These are phyloP conservation scores for Drosophila arizonae DNA, from an alignment of 1,140 invertebrate genomes.

Conservation along the genomic window DNA sequence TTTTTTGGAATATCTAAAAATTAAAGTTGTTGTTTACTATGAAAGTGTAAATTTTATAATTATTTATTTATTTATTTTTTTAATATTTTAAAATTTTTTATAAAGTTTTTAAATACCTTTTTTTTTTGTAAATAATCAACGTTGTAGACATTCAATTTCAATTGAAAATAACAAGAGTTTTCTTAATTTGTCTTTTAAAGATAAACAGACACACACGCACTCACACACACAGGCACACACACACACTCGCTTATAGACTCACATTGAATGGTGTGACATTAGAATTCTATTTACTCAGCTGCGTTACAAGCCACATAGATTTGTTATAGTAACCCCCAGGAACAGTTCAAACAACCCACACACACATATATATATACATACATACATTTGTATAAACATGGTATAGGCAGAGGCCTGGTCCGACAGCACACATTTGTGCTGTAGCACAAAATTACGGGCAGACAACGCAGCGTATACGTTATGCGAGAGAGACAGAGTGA, in stretches of 20 bases:
- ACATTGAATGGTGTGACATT: constrained; percentile 8
- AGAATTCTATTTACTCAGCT: constrained; percentile 19
- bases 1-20: too few relatives aligned
- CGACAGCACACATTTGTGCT: constrained; percentile 47
- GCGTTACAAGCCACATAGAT: constrained; percentile 26
- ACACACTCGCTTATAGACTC: background rate
- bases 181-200: background rate
- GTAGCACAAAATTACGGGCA: constrained; percentile 45
- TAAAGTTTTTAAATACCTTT: too few relatives aligned
- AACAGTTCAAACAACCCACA: constrained; percentile 4
- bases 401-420: constrained; percentile 13
- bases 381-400: background rate
- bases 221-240: background rate
- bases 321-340: constrained; percentile 5
- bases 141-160: background rate
- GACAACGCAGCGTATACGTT: background rate
- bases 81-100: too few relatives aligned
- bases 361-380: constrained; percentile 9
- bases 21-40: too few relatives aligned
- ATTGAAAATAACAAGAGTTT: background rate
- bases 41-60: too few relatives aligned
- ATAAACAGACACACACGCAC: constrained; percentile 8
- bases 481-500: background rate
- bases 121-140: too few relatives aligned
- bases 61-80: too few relatives aligned